Percentiles rank a stretch among this genome's conserved stretches.
These are phyloP conservation scores for human DNA, from an alignment of 2,113 vertebrate species.

Conservation along the genomic window DNA sequence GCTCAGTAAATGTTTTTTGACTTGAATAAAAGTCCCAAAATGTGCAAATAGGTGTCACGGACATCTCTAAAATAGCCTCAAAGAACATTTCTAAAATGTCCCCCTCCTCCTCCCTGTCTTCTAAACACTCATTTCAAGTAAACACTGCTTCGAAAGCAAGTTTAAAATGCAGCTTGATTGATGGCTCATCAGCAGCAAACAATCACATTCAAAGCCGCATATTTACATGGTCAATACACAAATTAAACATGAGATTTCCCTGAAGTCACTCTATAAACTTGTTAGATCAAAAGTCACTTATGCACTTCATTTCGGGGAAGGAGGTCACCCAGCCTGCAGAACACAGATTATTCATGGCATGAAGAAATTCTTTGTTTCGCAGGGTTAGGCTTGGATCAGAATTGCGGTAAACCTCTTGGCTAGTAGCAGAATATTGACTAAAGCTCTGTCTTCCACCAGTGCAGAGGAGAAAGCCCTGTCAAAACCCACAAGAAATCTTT, in stretches of 20 bases:
- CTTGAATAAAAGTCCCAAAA: background rate
- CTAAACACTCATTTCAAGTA: background rate
- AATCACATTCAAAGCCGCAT: background rate
- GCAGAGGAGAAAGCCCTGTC: background rate
- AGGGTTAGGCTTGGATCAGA: background rate
- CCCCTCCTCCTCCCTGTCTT: background rate
- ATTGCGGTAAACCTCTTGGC: background rate
- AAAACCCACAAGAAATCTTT: slow-evolving; percentile 21
- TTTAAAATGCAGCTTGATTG: background rate
- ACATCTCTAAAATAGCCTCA: background rate
- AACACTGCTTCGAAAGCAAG: background rate
- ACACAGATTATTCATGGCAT: background rate
- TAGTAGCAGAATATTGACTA: background rate
- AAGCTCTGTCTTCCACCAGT: background rate
- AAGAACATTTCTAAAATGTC: background rate
- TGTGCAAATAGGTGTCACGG: background rate
- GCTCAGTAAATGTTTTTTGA: background rate
- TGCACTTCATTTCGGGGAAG: background rate
- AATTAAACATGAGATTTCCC: background rate
- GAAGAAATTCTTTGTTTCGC: slow-evolving; percentile 15
- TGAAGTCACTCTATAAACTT: background rate
- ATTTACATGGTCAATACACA: background rate
- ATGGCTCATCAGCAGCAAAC: background rate
- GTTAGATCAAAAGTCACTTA: background rate
- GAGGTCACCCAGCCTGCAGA: background rate